These are phyloP conservation scores for Sphaeridia pumilis DNA, from an alignment of 2,888 invertebrate genomes.

Conservation along the genomic window DNA sequence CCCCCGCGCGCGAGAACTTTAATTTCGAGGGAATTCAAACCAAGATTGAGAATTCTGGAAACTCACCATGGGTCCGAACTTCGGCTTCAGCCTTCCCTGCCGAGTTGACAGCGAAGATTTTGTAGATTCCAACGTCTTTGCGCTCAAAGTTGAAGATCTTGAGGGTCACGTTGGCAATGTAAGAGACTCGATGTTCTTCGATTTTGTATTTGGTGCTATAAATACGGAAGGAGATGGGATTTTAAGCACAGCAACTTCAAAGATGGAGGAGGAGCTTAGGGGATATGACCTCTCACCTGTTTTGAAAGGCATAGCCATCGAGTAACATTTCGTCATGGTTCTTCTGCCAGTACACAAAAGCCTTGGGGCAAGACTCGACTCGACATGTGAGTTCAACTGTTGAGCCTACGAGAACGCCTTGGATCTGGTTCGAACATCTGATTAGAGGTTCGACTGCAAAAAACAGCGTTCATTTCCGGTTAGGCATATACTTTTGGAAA, in stretches of 20 bases:
- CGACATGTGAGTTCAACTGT: constrained; percentile 76
- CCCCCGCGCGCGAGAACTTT: too few relatives aligned
- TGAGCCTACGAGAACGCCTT: constrained; percentile 73
- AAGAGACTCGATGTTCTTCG: constrained; percentile 56
- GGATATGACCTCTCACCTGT: constrained; percentile 19
- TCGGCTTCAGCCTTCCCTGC: constrained; percentile 65
- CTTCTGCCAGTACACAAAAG: constrained; percentile 68
- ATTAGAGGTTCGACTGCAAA: constrained; percentile 71
- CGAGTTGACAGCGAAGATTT: constrained; percentile 56
- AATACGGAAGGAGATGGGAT: constrained; percentile 5
- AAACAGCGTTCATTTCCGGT: constrained; percentile 26
- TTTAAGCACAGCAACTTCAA: neutral
- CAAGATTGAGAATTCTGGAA: too few relatives aligned
- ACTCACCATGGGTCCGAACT: constrained; percentile 58
- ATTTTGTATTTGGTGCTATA: constrained; percentile 61
- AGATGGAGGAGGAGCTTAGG: neutral
- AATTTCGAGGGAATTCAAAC: too few relatives aligned
- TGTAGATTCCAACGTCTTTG: constrained; percentile 52
- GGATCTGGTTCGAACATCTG: constrained; percentile 74
- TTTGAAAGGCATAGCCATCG: constrained; percentile 53
- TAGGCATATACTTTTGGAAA: neutral
- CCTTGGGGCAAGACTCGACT: constrained; percentile 71
- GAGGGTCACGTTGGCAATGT: constrained; percentile 64
- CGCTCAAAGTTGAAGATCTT: constrained; percentile 50
- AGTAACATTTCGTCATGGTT: constrained; percentile 66